These are phyloP conservation scores for Phalera bucephala DNA, from an alignment of 2,888 invertebrate species.

Conservation along the genomic window DNA sequence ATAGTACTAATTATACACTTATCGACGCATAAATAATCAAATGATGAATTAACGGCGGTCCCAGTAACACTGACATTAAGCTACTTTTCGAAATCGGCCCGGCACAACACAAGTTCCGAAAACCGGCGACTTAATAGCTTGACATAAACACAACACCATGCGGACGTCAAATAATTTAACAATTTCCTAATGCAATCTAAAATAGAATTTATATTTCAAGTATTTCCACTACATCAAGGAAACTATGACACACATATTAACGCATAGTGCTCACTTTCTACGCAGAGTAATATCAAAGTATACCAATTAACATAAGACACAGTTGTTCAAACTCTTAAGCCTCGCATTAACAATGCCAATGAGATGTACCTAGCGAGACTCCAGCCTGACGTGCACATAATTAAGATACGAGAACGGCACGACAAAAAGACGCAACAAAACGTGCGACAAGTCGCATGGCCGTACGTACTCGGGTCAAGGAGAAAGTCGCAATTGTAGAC, in stretches of 20 bases:
- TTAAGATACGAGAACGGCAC: constrained; percentile 19
- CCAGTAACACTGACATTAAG: too few relatives aligned
- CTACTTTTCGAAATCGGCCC: too few relatives aligned
- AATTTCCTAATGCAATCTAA: not conserved
- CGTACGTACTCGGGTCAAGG: constrained; percentile 53
- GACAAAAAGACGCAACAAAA: constrained; percentile 32
- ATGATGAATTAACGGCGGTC: too few relatives aligned
- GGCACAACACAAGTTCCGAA: too few relatives aligned
- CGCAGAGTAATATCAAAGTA: constrained; percentile 9
- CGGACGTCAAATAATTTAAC: too few relatives aligned
- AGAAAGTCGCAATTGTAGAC: constrained; percentile 37
- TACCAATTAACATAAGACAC: constrained; percentile 19
- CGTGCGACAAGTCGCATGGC: constrained; percentile 25
- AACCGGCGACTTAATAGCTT: too few relatives aligned
- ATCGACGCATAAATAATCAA: too few relatives aligned
- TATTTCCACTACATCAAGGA: not conserved
- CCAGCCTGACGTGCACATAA: constrained; percentile 23
- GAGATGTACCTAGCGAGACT: constrained; percentile 14
- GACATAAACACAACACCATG: too few relatives aligned
- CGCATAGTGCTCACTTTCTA: constrained; percentile 10
- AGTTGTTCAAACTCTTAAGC: constrained; percentile 8
- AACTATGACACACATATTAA: not conserved
- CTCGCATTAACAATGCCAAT: constrained; percentile 23
- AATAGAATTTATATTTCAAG: not conserved
- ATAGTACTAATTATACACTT: too few relatives aligned